Evolutionary conservation across 2,797 vertebrate species (phyloP).

Genomic region (Rhabdomys pumilio): DNA sequence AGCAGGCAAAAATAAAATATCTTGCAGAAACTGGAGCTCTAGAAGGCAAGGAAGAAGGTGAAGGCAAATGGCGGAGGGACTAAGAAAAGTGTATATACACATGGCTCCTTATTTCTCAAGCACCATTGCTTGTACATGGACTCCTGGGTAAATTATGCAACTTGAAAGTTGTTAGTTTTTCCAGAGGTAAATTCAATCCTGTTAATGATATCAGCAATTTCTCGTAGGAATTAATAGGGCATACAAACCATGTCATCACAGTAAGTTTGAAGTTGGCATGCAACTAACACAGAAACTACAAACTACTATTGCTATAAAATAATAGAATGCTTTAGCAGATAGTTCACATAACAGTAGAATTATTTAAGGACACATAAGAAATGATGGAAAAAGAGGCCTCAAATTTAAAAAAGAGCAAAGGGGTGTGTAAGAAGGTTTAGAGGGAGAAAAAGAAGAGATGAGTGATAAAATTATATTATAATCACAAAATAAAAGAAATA

Average conservation of each 20-base stretch:
- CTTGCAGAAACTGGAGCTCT: neutral
- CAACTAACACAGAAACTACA: neutral
- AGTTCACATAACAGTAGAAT: neutral
- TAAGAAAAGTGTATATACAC: neutral
- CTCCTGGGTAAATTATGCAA: neutral
- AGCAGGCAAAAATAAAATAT: neutral
- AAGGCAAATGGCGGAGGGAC: neutral
- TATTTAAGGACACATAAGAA: neutral
- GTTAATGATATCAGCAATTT: slow-evolving; percentile 14
- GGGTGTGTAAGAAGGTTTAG: too few species aligned
- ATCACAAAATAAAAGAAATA: neutral
- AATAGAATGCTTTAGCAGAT: neutral
- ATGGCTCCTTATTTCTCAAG: neutral
- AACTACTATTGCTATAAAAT: neutral
- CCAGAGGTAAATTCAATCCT: neutral
- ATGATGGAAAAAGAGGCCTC: neutral
- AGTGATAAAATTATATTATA: neutral
- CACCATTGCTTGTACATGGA: neutral
- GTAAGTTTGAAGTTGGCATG: neutral
- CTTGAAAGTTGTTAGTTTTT: neutral
- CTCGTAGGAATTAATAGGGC: neutral
- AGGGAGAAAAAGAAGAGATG: neutral
- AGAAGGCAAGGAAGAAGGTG: neutral
- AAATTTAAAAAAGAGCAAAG: neutral
- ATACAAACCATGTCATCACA: slow-evolving; percentile 7